Conservation (phyloP, 92 coral and sea anemone species). For the Diadumene lineata region DNA sequence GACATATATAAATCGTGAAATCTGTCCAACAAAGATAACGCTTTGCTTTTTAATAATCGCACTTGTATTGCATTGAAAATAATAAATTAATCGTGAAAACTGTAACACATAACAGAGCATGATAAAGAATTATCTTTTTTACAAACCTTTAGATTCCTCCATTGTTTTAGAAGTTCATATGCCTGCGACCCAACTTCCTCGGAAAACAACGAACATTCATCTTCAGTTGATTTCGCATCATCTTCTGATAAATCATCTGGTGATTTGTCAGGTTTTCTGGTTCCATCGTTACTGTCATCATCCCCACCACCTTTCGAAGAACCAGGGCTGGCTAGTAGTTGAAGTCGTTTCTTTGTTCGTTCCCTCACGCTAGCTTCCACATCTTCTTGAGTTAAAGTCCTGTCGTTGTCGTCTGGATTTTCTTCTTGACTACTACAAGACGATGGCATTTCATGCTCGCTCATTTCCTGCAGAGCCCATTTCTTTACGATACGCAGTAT, state of each 20-base stretch:
- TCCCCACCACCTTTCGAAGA: constrained; percentile 63
- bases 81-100: no score
- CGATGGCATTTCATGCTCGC: constrained; percentile 61
- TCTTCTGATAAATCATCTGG: constrained; percentile 89
- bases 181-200: constrained; percentile 61
- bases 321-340: constrained; percentile 38
- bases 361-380: constrained; percentile 36
- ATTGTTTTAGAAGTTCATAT: constrained; percentile 76
- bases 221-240: constrained; percentile 70
- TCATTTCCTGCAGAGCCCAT: constrained; percentile 71
- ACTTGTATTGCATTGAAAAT: no score
- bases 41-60: no score
- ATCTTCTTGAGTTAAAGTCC: constrained; percentile 63
- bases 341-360: constrained; percentile 33
- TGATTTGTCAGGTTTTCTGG: constrained; percentile 61
- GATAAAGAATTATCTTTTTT: no score
- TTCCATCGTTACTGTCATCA: constrained; percentile 72
- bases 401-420: constrained; percentile 69
- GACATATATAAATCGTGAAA: no score
- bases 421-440: constrained; percentile 80
- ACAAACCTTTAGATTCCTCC: constrained; percentile 86
- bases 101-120: no score
- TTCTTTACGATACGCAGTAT: constrained; percentile 80
- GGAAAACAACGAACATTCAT: constrained; percentile 49
- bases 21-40: no score